Conservation (phyloP, 2,888 invertebrate genomes). For the Pristionchus exspectatus region DNA sequence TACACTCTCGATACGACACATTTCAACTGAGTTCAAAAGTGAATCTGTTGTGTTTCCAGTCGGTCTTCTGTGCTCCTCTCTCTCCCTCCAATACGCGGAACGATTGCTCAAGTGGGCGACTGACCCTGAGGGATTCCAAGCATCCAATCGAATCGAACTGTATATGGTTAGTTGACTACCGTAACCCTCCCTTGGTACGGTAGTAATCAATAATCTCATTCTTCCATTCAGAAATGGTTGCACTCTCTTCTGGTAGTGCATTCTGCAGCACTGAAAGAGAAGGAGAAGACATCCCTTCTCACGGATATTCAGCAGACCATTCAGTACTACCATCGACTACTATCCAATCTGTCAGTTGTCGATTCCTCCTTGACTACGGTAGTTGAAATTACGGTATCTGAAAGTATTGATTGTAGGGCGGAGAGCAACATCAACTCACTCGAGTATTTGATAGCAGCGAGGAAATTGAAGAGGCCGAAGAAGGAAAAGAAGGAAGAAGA, state of each 20-base stretch:
- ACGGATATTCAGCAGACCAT: conserved; percentile 74
- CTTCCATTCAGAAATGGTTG: conserved; percentile 65
- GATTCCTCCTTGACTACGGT: background rate
- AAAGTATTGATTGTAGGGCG: conserved; percentile 60
- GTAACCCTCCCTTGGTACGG: background rate
- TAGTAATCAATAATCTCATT: conserved; percentile 1
- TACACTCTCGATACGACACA: background rate
- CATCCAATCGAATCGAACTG: conserved; percentile 90
- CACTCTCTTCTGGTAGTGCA: conserved; percentile 66
- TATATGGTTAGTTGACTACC: conserved; percentile 83
- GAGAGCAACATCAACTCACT: conserved; percentile 69
- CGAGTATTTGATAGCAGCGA: conserved; percentile 60
- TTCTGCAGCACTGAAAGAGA: conserved; percentile 70
- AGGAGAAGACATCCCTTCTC: conserved; percentile 66
- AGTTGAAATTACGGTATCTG: background rate
- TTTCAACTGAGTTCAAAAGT: background rate
- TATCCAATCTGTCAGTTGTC: conserved; percentile 60
- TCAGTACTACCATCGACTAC: conserved; percentile 63
- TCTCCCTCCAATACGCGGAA: conserved; percentile 88
- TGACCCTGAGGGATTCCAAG: conserved; percentile 84
- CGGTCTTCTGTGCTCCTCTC: conserved; percentile 85
- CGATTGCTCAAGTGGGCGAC: conserved; percentile 87
- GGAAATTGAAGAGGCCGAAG: conserved; percentile 55
- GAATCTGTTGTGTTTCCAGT: conserved; percentile 83
- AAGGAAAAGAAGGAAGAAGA: conserved; percentile 55